phyloP scores from a whole-genome alignment of 2,797 vertebrate species.

The Notamacropus eugenii region DNA sequence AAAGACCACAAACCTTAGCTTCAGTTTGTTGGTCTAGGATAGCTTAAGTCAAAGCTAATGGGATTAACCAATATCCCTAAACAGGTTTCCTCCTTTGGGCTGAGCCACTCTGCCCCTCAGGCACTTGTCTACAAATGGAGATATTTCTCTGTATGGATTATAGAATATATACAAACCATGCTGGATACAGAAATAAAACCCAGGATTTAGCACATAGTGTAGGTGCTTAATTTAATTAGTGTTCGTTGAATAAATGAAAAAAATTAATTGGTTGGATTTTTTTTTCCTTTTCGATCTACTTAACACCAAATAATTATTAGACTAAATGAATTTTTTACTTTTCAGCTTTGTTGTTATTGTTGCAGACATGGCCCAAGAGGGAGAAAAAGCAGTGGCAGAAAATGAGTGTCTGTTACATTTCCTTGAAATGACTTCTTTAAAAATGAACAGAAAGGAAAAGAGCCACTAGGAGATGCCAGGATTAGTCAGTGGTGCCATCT shows the following conservation, averaged over 20 bases:
- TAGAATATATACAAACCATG: background rate
- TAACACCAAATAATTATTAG: background rate
- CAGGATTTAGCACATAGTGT: background rate
- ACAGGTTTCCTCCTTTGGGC: background rate
- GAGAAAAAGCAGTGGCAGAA: background rate
- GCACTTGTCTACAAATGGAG: background rate
- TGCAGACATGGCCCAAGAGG: background rate
- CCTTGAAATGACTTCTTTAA: background rate
- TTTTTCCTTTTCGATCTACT: background rate
- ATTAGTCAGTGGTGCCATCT: background rate
- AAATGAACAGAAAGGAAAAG: background rate
- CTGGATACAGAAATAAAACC: background rate
- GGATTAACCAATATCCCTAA: background rate
- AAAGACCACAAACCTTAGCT: background rate
- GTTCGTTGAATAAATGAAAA: background rate
- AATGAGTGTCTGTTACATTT: background rate
- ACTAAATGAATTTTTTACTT: background rate
- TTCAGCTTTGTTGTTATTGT: background rate
- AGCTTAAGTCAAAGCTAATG: background rate
- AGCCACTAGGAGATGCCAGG: background rate
- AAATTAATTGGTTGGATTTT: background rate
- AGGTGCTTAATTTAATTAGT: background rate
- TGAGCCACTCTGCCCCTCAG: background rate
- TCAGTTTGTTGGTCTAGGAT: background rate
- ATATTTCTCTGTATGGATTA: background rate